Percentiles rank a stretch among this genome's conserved stretches.
Conservation (phyloP, 2,888 invertebrate species). For the Pachycephus smyrnensis region DNA sequence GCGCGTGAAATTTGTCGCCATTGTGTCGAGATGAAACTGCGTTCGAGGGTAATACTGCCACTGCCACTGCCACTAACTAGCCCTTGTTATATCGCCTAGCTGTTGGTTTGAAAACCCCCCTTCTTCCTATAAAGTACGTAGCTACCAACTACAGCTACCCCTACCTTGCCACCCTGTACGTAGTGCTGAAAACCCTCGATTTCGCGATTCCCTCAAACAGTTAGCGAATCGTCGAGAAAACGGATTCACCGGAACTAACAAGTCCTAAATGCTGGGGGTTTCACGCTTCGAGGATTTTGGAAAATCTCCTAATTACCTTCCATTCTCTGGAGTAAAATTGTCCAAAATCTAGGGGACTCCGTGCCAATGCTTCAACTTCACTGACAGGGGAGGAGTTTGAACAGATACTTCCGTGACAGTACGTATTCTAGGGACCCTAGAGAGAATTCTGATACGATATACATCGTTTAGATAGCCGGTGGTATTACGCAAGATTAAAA, state of each 20-base stretch:
- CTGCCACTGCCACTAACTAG: constrained; percentile 58
- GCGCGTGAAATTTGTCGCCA: constrained; percentile 63
- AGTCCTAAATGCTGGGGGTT: constrained; percentile 39
- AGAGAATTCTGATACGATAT: too few relatives aligned
- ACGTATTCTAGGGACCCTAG: too few relatives aligned
- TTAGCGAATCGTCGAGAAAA: too few relatives aligned
- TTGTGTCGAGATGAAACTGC: constrained; percentile 57
- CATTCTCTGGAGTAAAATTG: constrained; percentile 41
- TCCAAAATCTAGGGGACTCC: constrained; percentile 26
- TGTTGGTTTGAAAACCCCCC: constrained; percentile 27
- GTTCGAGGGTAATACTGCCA: constrained; percentile 54
- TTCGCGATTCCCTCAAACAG: too few relatives aligned
- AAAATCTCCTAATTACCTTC: constrained; percentile 49
- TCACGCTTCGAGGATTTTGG: constrained; percentile 45
- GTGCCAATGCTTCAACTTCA: too few relatives aligned
- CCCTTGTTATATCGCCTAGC: constrained; percentile 60
- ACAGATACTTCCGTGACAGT: too few relatives aligned
- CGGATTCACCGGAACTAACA: constrained; percentile 45
- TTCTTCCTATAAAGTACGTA: too few relatives aligned
- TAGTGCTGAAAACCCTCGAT: too few relatives aligned
- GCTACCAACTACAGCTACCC: too few relatives aligned
- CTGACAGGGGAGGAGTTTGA: too few relatives aligned
- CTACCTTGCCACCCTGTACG: too few relatives aligned
- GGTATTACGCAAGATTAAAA: background rate
- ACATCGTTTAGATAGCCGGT: too few relatives aligned